These are phyloP conservation scores for Oegoconia quadripuncta DNA, from an alignment of 2,888 invertebrate genomes.

Conservation along the genomic window DNA sequence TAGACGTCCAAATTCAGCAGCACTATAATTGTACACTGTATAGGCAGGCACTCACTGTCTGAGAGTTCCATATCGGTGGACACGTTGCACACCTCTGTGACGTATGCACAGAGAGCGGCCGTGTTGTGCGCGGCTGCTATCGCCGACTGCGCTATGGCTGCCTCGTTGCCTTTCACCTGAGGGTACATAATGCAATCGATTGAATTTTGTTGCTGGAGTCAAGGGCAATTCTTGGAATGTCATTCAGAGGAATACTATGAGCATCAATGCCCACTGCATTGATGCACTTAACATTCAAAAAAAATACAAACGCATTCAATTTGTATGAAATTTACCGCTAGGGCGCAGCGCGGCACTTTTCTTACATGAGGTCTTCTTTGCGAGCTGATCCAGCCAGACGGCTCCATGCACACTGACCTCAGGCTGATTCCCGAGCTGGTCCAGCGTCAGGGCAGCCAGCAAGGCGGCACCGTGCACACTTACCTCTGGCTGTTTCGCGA, in stretches of 20 bases:
- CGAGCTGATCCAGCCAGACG: no score
- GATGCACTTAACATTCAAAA: background rate
- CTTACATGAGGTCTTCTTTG: no score
- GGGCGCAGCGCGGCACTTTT: no score
- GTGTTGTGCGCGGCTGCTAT: slow-evolving; percentile 59
- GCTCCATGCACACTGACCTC: no score
- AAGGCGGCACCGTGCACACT: no score
- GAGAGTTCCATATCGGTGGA: slow-evolving; percentile 53
- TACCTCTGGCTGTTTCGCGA: slow-evolving; percentile 43
- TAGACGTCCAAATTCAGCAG: background rate
- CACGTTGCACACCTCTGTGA: slow-evolving; percentile 53
- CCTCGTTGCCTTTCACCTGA: slow-evolving; percentile 61
- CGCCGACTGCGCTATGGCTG: slow-evolving; percentile 47
- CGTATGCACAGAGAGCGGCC: slow-evolving; percentile 59
- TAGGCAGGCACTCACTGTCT: slow-evolving; percentile 55
- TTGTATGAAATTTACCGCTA: no score
- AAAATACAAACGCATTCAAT: no score
- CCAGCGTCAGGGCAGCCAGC: background rate
- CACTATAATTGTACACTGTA: no score
- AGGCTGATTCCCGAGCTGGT: no score
- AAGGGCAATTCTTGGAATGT: no score
- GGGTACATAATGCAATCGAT: no score
- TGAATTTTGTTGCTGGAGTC: no score
- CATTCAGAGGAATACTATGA: background rate
- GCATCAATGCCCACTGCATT: background rate